These are phyloP conservation scores for Gopherus flavomarginatus DNA, from an alignment of 2,113 vertebrate genomes.

Conservation along the genomic window DNA sequence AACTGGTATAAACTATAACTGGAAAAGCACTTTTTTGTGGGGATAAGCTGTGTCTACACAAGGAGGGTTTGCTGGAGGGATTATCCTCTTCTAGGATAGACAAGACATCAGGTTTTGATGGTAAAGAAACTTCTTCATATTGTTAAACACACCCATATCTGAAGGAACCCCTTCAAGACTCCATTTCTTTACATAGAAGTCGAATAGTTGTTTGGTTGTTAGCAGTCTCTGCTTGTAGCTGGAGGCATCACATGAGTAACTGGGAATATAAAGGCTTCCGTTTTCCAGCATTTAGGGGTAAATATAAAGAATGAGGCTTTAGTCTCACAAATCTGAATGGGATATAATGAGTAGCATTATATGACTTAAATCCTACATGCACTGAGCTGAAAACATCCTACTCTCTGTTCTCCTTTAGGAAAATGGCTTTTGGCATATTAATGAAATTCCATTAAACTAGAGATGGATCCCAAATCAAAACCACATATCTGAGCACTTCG, in stretches of 20 bases:
- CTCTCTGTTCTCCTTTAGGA: not conserved
- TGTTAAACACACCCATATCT: accelerated
- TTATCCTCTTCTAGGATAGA: not conserved
- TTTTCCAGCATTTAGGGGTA: not conserved
- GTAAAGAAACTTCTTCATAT: not conserved
- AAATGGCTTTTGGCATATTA: not conserved
- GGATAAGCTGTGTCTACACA: not conserved
- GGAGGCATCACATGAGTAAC: not conserved
- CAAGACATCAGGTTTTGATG: not conserved
- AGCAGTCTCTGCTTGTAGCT: not conserved
- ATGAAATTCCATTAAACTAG: not conserved
- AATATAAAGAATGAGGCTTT: not conserved
- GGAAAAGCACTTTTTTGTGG: not conserved
- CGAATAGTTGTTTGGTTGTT: not conserved
- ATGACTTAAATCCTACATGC: not conserved
- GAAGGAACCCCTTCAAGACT: too few species aligned
- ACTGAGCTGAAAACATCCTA: not conserved
- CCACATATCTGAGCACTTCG: not conserved
- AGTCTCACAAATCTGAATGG: not conserved
- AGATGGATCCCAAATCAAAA: not conserved
- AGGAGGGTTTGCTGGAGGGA: not conserved
- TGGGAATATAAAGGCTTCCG: not conserved
- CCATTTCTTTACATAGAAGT: not conserved
- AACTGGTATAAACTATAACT: not conserved
- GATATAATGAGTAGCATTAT: not conserved